Conservation (phyloP, 2,113 vertebrate genomes). For the Elgaria multicarinata region DNA sequence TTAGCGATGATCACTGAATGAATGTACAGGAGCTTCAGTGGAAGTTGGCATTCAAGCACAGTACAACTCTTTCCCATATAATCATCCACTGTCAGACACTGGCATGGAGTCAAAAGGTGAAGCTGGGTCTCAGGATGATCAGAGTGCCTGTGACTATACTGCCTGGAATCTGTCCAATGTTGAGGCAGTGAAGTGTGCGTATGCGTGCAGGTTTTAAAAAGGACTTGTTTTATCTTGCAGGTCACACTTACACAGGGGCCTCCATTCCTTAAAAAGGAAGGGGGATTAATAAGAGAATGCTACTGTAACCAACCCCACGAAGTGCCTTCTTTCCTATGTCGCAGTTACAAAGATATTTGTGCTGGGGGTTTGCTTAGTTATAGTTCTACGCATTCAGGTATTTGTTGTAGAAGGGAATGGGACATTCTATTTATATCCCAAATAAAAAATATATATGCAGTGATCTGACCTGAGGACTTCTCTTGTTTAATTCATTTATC, state of each 20-base stretch:
- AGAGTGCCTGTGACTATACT: slow-evolving; percentile 4
- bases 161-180: too few species aligned
- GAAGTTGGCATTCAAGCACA: slow-evolving; percentile 37
- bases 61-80: not conserved
- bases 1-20: not conserved
- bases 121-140: not conserved
- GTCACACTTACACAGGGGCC: not conserved
- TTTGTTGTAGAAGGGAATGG: slow-evolving; percentile 68
- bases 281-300: slow-evolving; percentile 15
- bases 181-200: not conserved
- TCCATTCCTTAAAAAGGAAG: slow-evolving; percentile 4
- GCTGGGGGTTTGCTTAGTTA: slow-evolving; percentile 63
- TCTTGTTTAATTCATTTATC: not conserved
- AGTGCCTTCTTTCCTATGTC: slow-evolving; percentile 37
- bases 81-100: fast-evolving
- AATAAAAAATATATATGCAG: slow-evolving; percentile 79
- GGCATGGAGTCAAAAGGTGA: not conserved
- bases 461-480: slow-evolving; percentile 63
- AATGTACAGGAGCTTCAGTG: slow-evolving; percentile 1
- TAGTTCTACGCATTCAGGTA: slow-evolving; percentile 63
- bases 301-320: slow-evolving; percentile 28
- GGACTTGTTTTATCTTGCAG: slow-evolving; percentile 13
- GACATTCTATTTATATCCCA: slow-evolving; percentile 78
- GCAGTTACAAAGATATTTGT: slow-evolving; percentile 27
- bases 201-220: not conserved